Evolutionary conservation across 30 jellyfish, hydroid and myxozoan species (phyloP), one percentile per base, ranked within the genome.

Genomic region (Nemopilema nomurai): DNA sequence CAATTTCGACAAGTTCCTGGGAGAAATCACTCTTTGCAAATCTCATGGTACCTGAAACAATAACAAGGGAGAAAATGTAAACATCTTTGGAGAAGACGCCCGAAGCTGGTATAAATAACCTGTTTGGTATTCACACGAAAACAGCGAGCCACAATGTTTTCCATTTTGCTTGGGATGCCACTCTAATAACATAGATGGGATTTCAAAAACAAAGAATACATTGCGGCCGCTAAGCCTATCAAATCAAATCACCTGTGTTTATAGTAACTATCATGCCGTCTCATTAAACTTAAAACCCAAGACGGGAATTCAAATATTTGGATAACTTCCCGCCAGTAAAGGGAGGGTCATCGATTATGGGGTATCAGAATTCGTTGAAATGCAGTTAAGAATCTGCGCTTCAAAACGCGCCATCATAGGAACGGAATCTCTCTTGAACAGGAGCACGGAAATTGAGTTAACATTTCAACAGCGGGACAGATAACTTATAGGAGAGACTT

Each of bases 1-100:
- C 77, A 9, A 78, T 49, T 27, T 78, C 88, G 26, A 78, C 79
- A 4, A 62, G 71, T 29, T 62, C 88, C n/a, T 6, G 57, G n/a
- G 64, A 0, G 31, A 24, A 17, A 20, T 27, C 53, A 13, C n/a
- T 16, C 20, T 63, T 63, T 9, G 52, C 68, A 32, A 78, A 78
- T 24, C 88, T 78, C 88, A 78, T 53, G 0, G n/a, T 62, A 33
- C 73, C 73, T 75, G 49, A 9, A 51, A 22, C 51, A 28, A 21
- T 19, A 72, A 49, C 0, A 72, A 41, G 9, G 13, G 9, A 6
- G 13, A 41, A 41, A n/a, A n/a, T n/a, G n/a, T n/a, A n/a, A n/a
- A n/a, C n/a, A n/a, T n/a, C n/a, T n/a, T n/a, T n/a, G n/a, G n/a
- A n/a, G n/a, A n/a, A n/a, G n/a, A n/a, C n/a, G 13, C 13, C 6